A percentile compares a stretch with the other conserved stretches of the same genome.
phyloP scores from a whole-genome alignment of 2,888 invertebrate species.

The Hyles lineata region DNA sequence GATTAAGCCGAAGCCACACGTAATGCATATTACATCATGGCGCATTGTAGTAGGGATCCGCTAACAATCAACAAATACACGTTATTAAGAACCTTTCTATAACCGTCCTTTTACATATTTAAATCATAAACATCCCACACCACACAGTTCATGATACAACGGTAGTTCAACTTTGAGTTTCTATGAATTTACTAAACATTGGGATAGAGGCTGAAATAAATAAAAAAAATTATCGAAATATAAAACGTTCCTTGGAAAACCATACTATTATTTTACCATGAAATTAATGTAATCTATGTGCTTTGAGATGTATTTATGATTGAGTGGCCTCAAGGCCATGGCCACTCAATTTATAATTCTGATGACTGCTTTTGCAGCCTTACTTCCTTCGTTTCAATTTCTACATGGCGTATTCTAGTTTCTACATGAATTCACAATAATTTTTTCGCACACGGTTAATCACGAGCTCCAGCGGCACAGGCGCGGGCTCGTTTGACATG shows the following conservation, averaged over 20 bases:
- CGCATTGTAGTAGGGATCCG: slow-evolving; percentile 62
- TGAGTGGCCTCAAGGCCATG: no score
- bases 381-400: no score
- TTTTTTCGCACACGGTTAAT: not conserved
- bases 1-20: slow-evolving; percentile 39
- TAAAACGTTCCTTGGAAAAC: not conserved
- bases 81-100: slow-evolving; percentile 51
- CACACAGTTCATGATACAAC: not conserved
- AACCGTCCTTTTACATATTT: slow-evolving; percentile 22
- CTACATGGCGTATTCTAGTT: no score
- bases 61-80: slow-evolving; percentile 78
- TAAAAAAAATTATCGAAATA: not conserved
- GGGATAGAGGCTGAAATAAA: not conserved
- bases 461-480: not conserved
- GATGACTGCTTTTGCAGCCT: no score
- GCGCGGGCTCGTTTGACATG: not conserved
- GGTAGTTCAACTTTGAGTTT: not conserved
- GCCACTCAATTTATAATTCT: no score
- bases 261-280: no score
- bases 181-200: not conserved
- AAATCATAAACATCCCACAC: not conserved
- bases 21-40: slow-evolving; percentile 80
- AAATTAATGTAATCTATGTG: no score
- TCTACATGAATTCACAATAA: no score
- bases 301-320: no score